phyloP scores from a whole-genome alignment of 2,888 invertebrate species.

The Drosophila atripex region DNA sequence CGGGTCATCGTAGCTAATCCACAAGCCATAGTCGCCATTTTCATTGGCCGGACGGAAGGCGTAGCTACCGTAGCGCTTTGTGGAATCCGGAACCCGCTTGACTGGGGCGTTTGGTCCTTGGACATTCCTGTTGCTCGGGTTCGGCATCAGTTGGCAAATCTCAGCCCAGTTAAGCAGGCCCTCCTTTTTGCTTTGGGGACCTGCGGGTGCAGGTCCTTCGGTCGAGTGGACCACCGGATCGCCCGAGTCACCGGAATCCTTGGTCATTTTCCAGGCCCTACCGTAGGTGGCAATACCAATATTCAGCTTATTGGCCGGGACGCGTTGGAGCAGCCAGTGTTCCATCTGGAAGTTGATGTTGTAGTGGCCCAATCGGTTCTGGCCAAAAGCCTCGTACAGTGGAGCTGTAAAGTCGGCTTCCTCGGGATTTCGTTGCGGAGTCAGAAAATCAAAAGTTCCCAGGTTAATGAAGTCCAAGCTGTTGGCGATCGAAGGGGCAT shows the following conservation, averaged over 20 bases:
- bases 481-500: conserved; percentile 89
- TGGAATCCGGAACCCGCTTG: conserved; percentile 91
- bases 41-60: conserved; percentile 89
- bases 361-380: conserved; percentile 86
- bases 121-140: conserved; percentile 86
- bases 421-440: conserved; percentile 90
- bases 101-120: conserved; percentile 87
- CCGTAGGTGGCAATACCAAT: conserved; percentile 89
- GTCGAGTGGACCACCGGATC: conserved; percentile 88
- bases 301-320: conserved; percentile 88
- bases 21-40: conserved; percentile 88
- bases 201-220: conserved; percentile 89
- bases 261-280: conserved; percentile 90
- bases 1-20: conserved; percentile 93
- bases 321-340: conserved; percentile 86
- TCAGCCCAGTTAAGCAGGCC: conserved; percentile 92
- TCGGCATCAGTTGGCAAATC: conserved; percentile 89
- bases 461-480: conserved; percentile 92
- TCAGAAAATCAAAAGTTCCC: conserved; percentile 91
- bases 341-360: conserved; percentile 88
- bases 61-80: conserved; percentile 91
- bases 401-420: conserved; percentile 92
- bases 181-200: conserved; percentile 88
- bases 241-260: conserved; percentile 89
- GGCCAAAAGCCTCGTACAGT: conserved; percentile 88